Conservation (phyloP, 2,888 invertebrate species). For the Phymatocera aterrima region DNA sequence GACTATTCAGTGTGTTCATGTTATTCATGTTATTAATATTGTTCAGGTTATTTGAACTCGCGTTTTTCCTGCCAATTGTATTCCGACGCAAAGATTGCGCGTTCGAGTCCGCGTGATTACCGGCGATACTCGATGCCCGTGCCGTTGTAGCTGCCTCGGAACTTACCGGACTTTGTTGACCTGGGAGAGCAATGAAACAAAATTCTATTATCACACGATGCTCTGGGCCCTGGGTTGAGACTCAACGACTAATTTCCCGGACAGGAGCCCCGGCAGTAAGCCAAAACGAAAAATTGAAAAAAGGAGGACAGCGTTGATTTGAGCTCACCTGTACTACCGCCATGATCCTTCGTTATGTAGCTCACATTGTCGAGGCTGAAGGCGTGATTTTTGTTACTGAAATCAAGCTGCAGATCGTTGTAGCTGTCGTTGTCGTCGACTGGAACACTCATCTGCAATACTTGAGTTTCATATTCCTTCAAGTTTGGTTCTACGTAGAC, state of each 20-base stretch:
- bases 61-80: conserved; percentile 74
- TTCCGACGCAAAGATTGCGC: conserved; percentile 77
- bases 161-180: conserved; percentile 87
- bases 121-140: conserved; percentile 84
- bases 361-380: conserved; percentile 93
- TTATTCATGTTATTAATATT: conserved; percentile 70
- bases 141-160: conserved; percentile 91
- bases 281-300: no score
- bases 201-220: neutral
- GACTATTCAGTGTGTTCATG: conserved; percentile 77
- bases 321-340: conserved; percentile 76
- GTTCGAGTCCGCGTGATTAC: conserved; percentile 86
- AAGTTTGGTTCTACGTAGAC: conserved; percentile 86
- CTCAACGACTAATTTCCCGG: neutral
- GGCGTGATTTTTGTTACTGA: conserved; percentile 91
- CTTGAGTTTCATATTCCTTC: conserved; percentile 96
- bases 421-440: conserved; percentile 88
- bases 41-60: conserved; percentile 61
- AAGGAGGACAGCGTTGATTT: no score
- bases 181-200: conserved; percentile 72
- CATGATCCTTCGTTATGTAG: conserved; percentile 90
- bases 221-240: no score
- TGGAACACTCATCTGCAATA: conserved; percentile 93
- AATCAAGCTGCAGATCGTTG: conserved; percentile 89
- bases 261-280: no score